Conservation (phyloP, 2,888 invertebrate species). For the Syrista parreyssii region DNA sequence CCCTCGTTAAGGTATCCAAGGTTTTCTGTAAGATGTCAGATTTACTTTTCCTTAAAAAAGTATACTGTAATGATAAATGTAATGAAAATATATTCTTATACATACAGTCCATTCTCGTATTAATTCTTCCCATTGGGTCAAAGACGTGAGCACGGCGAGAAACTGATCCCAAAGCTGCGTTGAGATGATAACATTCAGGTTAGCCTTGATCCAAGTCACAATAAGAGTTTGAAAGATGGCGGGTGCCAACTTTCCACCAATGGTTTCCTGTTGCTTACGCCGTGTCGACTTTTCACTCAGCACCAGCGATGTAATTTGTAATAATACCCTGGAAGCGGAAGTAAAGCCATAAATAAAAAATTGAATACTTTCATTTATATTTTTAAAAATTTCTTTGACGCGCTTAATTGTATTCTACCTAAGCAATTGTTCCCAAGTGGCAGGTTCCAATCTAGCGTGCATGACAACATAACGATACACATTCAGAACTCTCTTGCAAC, state of each 20-base stretch:
- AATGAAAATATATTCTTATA: conserved; percentile 35
- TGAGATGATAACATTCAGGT: conserved; percentile 91
- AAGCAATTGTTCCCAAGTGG: conserved; percentile 81
- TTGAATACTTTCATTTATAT: neutral
- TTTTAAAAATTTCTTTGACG: neutral
- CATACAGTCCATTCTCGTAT: conserved; percentile 96
- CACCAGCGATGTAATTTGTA: conserved; percentile 92
- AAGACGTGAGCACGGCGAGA: conserved; percentile 84
- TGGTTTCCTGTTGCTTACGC: conserved; percentile 76
- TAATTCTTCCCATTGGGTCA: conserved; percentile 94
- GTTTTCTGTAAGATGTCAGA: conserved; percentile 76
- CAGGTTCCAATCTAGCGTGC: conserved; percentile 92
- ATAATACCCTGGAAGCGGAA: conserved; percentile 71
- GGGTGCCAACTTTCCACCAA: conserved; percentile 84
- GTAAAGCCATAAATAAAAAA: neutral
- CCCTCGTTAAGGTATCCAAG: conserved; percentile 95
- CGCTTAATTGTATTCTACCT: conserved; percentile 40
- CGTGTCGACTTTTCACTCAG: conserved; percentile 83
- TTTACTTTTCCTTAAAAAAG: neutral
- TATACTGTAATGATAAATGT: neutral
- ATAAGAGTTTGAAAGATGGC: conserved; percentile 93
- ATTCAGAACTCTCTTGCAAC: conserved; percentile 94
- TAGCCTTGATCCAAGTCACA: conserved; percentile 98
- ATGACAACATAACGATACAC: conserved; percentile 97
- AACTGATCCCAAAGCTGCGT: conserved; percentile 94